Conservation (phyloP, 2,888 invertebrate species). For the Sarcophaga variegata region DNA sequence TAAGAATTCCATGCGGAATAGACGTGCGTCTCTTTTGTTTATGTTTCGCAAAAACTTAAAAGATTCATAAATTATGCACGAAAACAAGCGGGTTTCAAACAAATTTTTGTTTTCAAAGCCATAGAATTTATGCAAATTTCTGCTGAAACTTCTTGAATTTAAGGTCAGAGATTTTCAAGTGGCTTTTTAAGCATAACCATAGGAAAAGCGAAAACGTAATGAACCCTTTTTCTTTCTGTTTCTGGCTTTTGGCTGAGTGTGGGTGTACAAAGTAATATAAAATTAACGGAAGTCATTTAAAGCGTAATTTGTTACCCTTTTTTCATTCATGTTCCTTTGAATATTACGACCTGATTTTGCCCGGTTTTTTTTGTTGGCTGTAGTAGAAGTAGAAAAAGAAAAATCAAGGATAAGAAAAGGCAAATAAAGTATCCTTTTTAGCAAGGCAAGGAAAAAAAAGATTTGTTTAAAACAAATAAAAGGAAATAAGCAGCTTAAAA, state of each 20-base stretch:
- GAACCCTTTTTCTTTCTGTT: conserved; percentile 6
- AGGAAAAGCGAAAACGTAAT: background rate
- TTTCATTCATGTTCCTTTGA: background rate
- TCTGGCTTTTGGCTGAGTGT: background rate
- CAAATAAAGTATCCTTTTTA: background rate
- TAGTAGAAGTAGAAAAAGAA: background rate
- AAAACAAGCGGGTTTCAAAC: background rate
- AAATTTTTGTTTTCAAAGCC: background rate
- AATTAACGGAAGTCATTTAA: conserved; percentile 53
- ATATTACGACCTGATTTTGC: background rate
- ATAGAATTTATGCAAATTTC: conserved; percentile 14
- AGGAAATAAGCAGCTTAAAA: conserved; percentile 31
- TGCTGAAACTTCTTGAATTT: conserved; percentile 18
- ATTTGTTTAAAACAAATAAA: conserved; percentile 10
- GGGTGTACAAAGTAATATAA: conserved; percentile 35
- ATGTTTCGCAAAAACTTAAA: background rate
- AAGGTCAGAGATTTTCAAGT: conserved; percentile 35
- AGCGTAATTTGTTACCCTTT: conserved; percentile 18
- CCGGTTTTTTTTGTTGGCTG: background rate
- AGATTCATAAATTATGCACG: background rate
- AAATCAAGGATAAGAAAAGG: background rate
- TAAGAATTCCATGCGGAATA: background rate
- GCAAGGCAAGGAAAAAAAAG: background rate
- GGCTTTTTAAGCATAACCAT: background rate
- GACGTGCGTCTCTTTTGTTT: background rate